Evolutionary conservation across 2,888 invertebrate genomes (phyloP), one percentile per base, ranked within the genome.

Genomic region (Drosophila birchii): DNA sequence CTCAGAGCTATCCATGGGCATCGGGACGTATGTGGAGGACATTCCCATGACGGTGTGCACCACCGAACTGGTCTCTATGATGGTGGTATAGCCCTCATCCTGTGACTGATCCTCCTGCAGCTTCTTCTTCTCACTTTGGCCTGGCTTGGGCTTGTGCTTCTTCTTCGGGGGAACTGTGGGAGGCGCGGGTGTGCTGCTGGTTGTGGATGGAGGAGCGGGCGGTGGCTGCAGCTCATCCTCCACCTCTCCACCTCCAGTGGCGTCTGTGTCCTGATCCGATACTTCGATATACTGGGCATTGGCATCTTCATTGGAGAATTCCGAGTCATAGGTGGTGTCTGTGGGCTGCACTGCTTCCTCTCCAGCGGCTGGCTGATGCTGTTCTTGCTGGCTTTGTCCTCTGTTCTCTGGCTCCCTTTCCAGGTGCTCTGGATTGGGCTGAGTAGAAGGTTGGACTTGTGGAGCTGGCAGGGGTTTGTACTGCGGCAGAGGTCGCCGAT

Each of bases 401-500:
- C n/a, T n/a, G n/a, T n/a, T n/a, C 36, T 55, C 54, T n/a, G 32
- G 51, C 1, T 49, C 53, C 9, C 26, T 39, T 6, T 56, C 73
- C 38, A 32, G 69, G 16, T 54, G 72, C 44, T 77, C 73, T 8
- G 44, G 45, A 7, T 32, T 47, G 18, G 73, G 66, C 2, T 60
- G 76, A 16, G 67, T 57, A 0, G 88, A 76, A 5, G 92, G 85
- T 44, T 87, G 78, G 39, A 85, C 77, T 20, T 94, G 91, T 5
- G 94, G 92, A n/a, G 93, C 93, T 3, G 94, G 93, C 59, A 94
- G 91, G 0, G 95, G 95, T 86, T 95, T 95, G 76, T 95, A 95
- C 68, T 94, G 94, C 8, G 95, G 95, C 55, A 94, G 90, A 20
- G 95, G 94, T 75, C 95, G 92, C 26, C 94, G 92, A 5, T 93